These are phyloP conservation scores for Eurosta solidaginis DNA, from an alignment of 1,140 invertebrate genomes.

Conservation along the genomic window DNA sequence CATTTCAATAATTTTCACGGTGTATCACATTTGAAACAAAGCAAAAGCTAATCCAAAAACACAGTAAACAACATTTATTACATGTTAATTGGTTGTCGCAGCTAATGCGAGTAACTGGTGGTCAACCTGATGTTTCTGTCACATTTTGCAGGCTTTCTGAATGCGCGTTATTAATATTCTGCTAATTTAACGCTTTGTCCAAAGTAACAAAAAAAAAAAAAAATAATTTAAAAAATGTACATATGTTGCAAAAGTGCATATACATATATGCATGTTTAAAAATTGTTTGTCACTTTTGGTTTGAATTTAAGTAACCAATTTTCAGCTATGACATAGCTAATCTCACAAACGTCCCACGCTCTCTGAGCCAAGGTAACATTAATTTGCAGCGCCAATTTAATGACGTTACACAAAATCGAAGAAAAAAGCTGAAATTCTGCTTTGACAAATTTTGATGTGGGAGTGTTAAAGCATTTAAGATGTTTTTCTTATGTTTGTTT, in stretches of 20 bases:
- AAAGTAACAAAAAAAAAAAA: neutral
- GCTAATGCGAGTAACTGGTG: neutral
- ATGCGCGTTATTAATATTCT: neutral
- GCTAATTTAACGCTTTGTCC: neutral
- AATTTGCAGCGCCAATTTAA: constrained; percentile 2
- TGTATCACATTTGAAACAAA: no score
- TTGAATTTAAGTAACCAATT: no score
- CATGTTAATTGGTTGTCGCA: neutral
- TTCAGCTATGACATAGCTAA: constrained; percentile 19
- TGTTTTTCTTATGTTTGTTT: no score
- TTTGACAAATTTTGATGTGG: constrained; percentile 19
- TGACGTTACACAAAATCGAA: neutral
- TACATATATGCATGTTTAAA: neutral
- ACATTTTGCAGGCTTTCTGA: neutral
- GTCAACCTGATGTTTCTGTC: neutral
- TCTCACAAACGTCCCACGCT: constrained; percentile 19
- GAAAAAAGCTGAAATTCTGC: neutral
- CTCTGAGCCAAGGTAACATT: neutral
- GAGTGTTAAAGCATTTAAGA: neutral
- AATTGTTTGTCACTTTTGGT: neutral
- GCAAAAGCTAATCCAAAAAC: no score
- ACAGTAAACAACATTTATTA: neutral
- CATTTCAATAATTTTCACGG: no score
- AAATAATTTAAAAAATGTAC: neutral
- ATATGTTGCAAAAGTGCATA: neutral